Base-by-base conservation (phyloP, 2,888 invertebrate species). In the Volucella zonaria region DNA sequence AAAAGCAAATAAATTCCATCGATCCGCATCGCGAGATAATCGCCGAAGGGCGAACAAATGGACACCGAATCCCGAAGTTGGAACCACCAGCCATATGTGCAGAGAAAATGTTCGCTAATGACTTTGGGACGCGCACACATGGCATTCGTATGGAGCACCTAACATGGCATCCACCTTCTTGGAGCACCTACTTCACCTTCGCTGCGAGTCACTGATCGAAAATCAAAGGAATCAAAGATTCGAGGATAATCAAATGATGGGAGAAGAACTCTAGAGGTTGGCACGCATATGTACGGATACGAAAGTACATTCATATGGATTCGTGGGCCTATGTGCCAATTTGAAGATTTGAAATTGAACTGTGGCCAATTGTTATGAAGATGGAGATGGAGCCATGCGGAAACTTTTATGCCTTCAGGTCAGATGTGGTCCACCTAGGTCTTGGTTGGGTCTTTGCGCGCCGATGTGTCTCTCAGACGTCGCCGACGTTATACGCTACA, bases 1-100 rank as follows among this genome's bases (percentile, higher is more conserved):
- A 79, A 45, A 82, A 74, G 74, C 67, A 82, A 82, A 82, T 82
- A 82, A 82, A 82, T 82, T 79, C 74, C 82, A 79, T 82, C 82
- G 82, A 82, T 82, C 79, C 68, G 68, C 82, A 79, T 78, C 73
- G 78, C 51, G 79, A 78, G 79, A 82, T 82, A 82, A 82, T 74
- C 67, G 82, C 82, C 82, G 68, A 74, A 82, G 82, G 82, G 82
- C 78, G 52, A 82, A 82, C 78, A 82, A 82, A 82, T 79, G 82
- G 52, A 74, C 73, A 67, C 68, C 68, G 62, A 67, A 31, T 6
- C 31, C 2, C 31, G 31, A 77, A 77, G 58, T 52, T 62, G 64
- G 31, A 31, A 31, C 45, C 52, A 71, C 31, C 81, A 47, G 15
- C 82, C 82, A 82, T 79, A 74, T 79, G 82, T 82, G 82, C 82